phyloP scores from a whole-genome alignment of 2,797 vertebrate genomes.

The Hydrophis major region DNA sequence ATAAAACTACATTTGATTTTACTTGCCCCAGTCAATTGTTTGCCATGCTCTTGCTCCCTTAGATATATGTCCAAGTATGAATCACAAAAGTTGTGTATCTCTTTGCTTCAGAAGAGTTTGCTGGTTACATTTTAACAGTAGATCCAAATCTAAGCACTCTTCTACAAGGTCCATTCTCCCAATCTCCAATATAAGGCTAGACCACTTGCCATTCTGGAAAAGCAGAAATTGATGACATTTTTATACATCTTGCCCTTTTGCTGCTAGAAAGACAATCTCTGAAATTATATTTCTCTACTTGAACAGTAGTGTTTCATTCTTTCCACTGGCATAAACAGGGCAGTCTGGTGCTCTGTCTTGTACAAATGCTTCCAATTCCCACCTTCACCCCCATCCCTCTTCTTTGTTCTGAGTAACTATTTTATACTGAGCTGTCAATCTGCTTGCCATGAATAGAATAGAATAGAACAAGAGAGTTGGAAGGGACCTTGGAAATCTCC shows the following conservation, averaged over 20 bases:
- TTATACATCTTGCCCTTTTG: neutral
- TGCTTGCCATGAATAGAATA: neutral
- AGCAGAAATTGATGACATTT: neutral
- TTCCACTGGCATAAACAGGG: neutral
- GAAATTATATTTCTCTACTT: neutral
- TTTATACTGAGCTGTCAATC: neutral
- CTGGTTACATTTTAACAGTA: neutral
- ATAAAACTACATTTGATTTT: neutral
- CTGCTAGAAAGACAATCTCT: neutral
- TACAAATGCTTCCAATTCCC: neutral
- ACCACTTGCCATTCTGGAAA: neutral
- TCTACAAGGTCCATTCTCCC: neutral
- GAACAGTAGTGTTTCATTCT: neutral
- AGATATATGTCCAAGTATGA: neutral
- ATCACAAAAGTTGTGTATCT: neutral
- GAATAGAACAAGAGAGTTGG: too few relatives aligned
- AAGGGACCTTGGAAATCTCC: too few relatives aligned
- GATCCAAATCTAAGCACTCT: neutral
- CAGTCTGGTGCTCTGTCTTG: neutral
- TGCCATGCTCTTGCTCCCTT: neutral
- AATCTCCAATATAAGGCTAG: neutral
- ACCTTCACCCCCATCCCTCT: neutral
- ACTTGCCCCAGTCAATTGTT: neutral
- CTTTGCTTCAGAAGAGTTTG: neutral
- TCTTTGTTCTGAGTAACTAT: neutral